Percentiles rank a stretch among this genome's conserved stretches.
phyloP scores from a whole-genome alignment of 2,888 invertebrate species.

The Ectemnius cavifrons region DNA sequence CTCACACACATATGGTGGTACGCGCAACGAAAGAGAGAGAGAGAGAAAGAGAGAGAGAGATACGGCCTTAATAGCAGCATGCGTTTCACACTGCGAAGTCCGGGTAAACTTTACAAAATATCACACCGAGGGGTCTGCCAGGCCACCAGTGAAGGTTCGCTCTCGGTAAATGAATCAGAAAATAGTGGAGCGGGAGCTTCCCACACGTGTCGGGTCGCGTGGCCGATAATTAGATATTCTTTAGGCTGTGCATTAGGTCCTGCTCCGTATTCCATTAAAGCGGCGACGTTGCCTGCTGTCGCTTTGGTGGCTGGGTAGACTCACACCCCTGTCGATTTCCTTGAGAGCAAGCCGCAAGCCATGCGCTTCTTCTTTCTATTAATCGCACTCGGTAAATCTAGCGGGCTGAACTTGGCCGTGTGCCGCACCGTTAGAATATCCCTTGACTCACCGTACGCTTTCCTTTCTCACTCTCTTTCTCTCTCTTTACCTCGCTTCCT shows the following conservation, averaged over 20 bases:
- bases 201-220: slow-evolving; percentile 77
- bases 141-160: slow-evolving; percentile 57
- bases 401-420: slow-evolving; percentile 66
- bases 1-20: slow-evolving; percentile 45
- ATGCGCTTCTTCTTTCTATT: slow-evolving; percentile 59
- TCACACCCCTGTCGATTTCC: slow-evolving; percentile 26
- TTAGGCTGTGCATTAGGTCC: slow-evolving; percentile 69
- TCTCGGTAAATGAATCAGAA: slow-evolving; percentile 73
- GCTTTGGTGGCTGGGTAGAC: too few species aligned
- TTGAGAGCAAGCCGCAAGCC: slow-evolving; percentile 11
- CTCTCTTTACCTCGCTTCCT: slow-evolving; percentile 16
- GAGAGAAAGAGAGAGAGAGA: not conserved
- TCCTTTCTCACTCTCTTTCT: too few species aligned
- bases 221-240: slow-evolving; percentile 78
- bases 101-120: slow-evolving; percentile 76
- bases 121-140: slow-evolving; percentile 70
- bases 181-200: slow-evolving; percentile 74
- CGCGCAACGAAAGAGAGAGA: slow-evolving; percentile 12
- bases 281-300: slow-evolving; percentile 5
- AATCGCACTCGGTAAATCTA: slow-evolving; percentile 68
- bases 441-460: slow-evolving; percentile 28
- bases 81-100: slow-evolving; percentile 73
- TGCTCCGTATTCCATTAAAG: slow-evolving; percentile 65
- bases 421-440: slow-evolving; percentile 28
- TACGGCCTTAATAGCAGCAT: slow-evolving; percentile 70